phyloP scores from a whole-genome alignment of 1,140 invertebrate genomes.

The Lepidurus arcticus region DNA sequence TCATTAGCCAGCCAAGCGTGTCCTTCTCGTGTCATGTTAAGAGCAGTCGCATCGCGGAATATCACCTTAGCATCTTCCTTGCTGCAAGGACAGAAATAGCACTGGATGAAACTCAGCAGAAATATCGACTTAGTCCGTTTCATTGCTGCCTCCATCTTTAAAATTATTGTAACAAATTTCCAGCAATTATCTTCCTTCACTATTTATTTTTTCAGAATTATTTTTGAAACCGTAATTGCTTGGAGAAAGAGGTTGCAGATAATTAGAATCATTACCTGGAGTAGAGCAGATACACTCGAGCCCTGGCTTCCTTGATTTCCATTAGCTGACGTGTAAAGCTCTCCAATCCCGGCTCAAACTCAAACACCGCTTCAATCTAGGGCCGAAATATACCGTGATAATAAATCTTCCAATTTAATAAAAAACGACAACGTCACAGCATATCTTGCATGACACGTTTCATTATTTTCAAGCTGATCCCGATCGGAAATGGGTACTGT shows the following conservation, averaged over 20 bases:
- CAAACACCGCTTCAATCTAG: slow-evolving; percentile 79
- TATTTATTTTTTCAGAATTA: neutral
- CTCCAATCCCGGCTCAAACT: slow-evolving; percentile 77
- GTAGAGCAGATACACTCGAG: slow-evolving; percentile 86
- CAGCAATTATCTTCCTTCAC: too few species aligned
- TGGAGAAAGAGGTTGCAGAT: neutral
- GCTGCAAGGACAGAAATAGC: slow-evolving; percentile 49
- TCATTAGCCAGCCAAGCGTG: slow-evolving; percentile 98
- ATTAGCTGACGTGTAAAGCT: slow-evolving; percentile 71
- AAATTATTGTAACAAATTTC: too few species aligned
- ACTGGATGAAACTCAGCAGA: slow-evolving; percentile 28
- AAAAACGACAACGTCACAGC: too few species aligned
- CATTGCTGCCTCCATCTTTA: neutral
- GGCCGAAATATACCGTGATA: slow-evolving; percentile 32
- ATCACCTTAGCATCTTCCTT: slow-evolving; percentile 83
- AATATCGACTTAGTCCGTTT: slow-evolving; percentile 20
- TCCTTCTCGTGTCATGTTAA: slow-evolving; percentile 84
- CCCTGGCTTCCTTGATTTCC: slow-evolving; percentile 75
- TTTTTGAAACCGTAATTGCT: slow-evolving; percentile 9
- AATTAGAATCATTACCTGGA: slow-evolving; percentile 63
- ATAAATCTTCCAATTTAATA: neutral
- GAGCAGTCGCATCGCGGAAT: slow-evolving; percentile 73
- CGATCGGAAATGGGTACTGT: too few species aligned
- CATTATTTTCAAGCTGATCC: too few species aligned
- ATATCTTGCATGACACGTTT: too few species aligned